Conservation (phyloP, 1,140 invertebrate species). For the Aleiodes sp. region DNA sequence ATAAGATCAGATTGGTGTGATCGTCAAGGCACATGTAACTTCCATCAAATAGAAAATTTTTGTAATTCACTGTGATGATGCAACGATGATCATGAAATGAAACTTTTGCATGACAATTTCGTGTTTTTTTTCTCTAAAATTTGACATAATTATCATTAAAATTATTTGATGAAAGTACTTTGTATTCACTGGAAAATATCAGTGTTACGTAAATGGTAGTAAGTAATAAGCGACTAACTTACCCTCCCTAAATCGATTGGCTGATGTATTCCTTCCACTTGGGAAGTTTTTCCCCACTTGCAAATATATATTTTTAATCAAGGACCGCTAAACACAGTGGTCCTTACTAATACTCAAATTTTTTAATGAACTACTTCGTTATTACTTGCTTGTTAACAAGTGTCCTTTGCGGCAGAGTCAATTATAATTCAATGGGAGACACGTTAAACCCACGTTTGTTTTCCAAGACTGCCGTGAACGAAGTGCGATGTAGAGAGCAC, state of each 20-base stretch:
- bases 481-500: not conserved
- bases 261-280: slow-evolving; percentile 42
- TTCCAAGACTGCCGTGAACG: no score
- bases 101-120: not conserved
- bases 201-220: slow-evolving; percentile 21
- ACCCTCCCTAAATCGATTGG: slow-evolving; percentile 47
- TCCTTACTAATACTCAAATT: not conserved
- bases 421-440: no score
- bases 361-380: not conserved
- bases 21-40: no score
- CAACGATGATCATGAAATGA: not conserved
- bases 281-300: slow-evolving; percentile 5
- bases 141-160: not conserved
- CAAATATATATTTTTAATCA: not conserved
- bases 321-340: not conserved
- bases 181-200: slow-evolving; percentile 2
- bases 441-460: no score
- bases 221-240: slow-evolving; percentile 22
- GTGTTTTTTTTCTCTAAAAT: not conserved
- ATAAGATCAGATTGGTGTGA: no score
- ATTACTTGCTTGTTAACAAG: not conserved
- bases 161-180: not conserved
- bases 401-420: no score
- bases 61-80: no score
- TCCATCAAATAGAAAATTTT: no score